These are phyloP conservation scores for Pollenia amentaria DNA, from an alignment of 2,888 invertebrate species.

Conservation along the genomic window DNA sequence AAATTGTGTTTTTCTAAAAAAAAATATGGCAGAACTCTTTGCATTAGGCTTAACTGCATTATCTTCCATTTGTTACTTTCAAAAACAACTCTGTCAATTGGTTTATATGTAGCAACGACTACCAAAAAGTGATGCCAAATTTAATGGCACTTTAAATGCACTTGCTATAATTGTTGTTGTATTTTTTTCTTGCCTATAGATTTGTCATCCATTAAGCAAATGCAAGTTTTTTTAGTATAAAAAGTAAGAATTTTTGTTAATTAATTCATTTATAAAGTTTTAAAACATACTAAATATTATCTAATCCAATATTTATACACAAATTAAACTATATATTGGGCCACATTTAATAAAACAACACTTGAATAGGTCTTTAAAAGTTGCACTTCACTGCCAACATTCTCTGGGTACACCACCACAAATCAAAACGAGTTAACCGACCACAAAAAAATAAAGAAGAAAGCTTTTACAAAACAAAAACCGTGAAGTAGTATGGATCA, in stretches of 20 bases:
- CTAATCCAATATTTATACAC: slow-evolving; percentile 9
- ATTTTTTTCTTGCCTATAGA: slow-evolving; percentile 66
- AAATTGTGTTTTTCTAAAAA: background rate
- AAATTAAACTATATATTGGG: slow-evolving; percentile 18
- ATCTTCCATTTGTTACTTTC: background rate
- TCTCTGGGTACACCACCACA: slow-evolving; percentile 48
- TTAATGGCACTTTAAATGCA: slow-evolving; percentile 25
- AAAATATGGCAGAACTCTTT: background rate
- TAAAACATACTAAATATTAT: background rate
- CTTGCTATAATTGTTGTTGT: slow-evolving; percentile 61
- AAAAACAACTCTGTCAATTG: background rate
- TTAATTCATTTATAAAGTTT: slow-evolving; percentile 15
- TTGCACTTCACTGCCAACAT: slow-evolving; percentile 64
- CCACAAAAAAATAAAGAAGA: slow-evolving; percentile 38
- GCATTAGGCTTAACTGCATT: background rate
- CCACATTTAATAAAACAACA: slow-evolving; percentile 16
- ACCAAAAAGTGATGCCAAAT: slow-evolving; percentile 31
- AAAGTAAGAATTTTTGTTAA: slow-evolving; percentile 43
- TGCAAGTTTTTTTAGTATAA: slow-evolving; percentile 61
- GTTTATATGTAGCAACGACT: slow-evolving; percentile 33
- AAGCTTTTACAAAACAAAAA: slow-evolving; percentile 53
- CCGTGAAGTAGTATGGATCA: slow-evolving; percentile 79
- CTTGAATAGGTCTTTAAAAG: slow-evolving; percentile 35
- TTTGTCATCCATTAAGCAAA: slow-evolving; percentile 70
- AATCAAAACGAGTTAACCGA: slow-evolving; percentile 52